Evolutionary conservation across 2,888 invertebrate genomes (phyloP).

Genomic region (Diogma glabrata): DNA sequence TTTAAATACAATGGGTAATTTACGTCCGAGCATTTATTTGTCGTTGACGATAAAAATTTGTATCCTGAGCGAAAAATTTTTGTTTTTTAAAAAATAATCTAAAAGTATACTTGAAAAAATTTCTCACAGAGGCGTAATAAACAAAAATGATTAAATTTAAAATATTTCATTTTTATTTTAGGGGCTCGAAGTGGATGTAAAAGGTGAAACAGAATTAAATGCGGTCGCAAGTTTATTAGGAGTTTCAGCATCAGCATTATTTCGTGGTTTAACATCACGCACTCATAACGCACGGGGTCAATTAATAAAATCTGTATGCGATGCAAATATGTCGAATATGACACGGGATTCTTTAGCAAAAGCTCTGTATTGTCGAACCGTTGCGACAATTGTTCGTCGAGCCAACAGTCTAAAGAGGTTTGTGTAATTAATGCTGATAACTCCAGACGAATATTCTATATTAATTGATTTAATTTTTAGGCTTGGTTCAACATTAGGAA

Average conservation of each 20-base stretch:
- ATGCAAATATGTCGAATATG: conserved; percentile 76
- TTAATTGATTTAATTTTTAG: too few relatives aligned
- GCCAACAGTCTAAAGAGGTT: conserved; percentile 78
- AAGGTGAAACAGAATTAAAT: conserved; percentile 72
- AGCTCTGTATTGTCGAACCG: conserved; percentile 87
- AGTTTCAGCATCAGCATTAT: conserved; percentile 35
- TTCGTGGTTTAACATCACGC: conserved; percentile 68
- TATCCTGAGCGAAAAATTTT: conserved; percentile 24
- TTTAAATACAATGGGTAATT: conserved; percentile 28
- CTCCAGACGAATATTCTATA: too few relatives aligned
- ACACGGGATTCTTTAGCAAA: conserved; percentile 84
- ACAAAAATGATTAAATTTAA: neutral
- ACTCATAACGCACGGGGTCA: conserved; percentile 69
- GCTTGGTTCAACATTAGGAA: conserved; percentile 69
- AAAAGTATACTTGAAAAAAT: neutral
- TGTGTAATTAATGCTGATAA: neutral
- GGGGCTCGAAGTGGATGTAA: conserved; percentile 63
- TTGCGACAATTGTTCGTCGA: conserved; percentile 83
- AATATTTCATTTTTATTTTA: conserved; percentile 15
- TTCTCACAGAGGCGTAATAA: neutral
- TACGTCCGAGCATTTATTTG: conserved; percentile 31
- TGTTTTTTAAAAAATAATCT: conserved; percentile 9
- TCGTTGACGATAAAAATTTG: conserved; percentile 13
- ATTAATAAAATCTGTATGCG: conserved; percentile 67
- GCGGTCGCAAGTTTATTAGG: conserved; percentile 77